Percentiles rank a stretch among this genome's conserved stretches.
Evolutionary conservation across 2,888 invertebrate genomes (phyloP).

Genomic region (Pseudococcus jackbeardsleyi): DNA sequence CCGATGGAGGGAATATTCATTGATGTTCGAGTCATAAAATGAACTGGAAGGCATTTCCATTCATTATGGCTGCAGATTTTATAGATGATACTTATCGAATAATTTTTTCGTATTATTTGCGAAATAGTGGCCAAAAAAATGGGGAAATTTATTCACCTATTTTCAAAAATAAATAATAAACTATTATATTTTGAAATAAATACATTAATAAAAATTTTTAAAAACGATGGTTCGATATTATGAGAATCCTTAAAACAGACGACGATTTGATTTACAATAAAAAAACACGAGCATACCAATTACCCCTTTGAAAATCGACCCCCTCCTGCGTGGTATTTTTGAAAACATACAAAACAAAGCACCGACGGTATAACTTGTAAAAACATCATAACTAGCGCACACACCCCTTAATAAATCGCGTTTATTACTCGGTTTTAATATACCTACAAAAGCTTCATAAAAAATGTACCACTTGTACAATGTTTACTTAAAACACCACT

Average conservation of each 20-base stretch:
- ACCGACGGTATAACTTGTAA: slow-evolving; percentile 14
- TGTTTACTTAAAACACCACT: slow-evolving; percentile 31
- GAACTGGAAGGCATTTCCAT: neutral
- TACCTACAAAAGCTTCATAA: slow-evolving; percentile 32
- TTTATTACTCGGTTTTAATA: slow-evolving; percentile 46
- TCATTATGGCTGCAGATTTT: neutral
- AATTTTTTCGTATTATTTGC: neutral
- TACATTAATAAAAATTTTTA: neutral
- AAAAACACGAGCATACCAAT: neutral
- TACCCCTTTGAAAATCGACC: neutral
- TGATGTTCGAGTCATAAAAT: slow-evolving; percentile 16
- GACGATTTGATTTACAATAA: slow-evolving; percentile 5
- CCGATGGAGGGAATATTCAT: slow-evolving; percentile 16
- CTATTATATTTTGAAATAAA: neutral
- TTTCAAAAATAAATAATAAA: no score
- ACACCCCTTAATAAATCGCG: slow-evolving; percentile 47
- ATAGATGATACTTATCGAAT: no score
- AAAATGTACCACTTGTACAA: slow-evolving; percentile 20
- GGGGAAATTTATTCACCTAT: neutral
- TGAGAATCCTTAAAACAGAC: neutral
- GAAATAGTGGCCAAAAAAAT: neutral
- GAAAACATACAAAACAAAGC: slow-evolving; percentile 30
- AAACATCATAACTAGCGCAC: slow-evolving; percentile 14
- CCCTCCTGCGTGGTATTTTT: neutral
- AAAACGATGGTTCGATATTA: neutral